Conservation (phyloP, 2,113 vertebrate genomes). For the Heterotis niloticus region DNA sequence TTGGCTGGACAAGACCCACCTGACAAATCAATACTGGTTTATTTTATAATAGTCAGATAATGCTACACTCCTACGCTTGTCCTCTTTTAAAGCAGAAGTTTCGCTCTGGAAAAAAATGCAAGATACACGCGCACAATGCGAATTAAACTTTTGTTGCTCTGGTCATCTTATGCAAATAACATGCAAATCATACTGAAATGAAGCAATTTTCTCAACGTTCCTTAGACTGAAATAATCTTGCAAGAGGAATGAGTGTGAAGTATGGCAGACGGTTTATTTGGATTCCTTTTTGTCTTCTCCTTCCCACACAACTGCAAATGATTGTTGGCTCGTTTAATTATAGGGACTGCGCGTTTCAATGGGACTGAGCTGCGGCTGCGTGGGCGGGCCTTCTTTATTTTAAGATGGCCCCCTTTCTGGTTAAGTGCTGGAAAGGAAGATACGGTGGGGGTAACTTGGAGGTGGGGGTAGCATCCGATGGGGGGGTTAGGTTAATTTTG, state of each 20-base stretch:
- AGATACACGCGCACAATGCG: background rate
- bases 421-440: conserved; percentile 42
- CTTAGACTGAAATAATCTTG: background rate
- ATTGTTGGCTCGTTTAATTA: conserved; percentile 69
- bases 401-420: conserved; percentile 58
- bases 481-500: conserved; percentile 68
- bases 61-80: background rate
- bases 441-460: background rate
- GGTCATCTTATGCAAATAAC: conserved; percentile 20
- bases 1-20: conserved; percentile 1
- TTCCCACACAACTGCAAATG: conserved; percentile 38
- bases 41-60: background rate
- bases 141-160: conserved; percentile 6
- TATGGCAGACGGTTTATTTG: conserved; percentile 20
- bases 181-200: conserved; percentile 10
- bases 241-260: background rate
- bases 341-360: conserved; percentile 65
- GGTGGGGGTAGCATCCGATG: conserved; percentile 24
- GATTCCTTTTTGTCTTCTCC: conserved; percentile 18
- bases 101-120: background rate
- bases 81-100: background rate
- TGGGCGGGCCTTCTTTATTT: conserved; percentile 54
- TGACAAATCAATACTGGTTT: conserved; percentile 1
- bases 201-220: conserved; percentile 2
- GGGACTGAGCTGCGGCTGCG: conserved; percentile 58